These are phyloP conservation scores for Albula glossodonta DNA, from an alignment of 2,113 vertebrate species.

Conservation along the genomic window DNA sequence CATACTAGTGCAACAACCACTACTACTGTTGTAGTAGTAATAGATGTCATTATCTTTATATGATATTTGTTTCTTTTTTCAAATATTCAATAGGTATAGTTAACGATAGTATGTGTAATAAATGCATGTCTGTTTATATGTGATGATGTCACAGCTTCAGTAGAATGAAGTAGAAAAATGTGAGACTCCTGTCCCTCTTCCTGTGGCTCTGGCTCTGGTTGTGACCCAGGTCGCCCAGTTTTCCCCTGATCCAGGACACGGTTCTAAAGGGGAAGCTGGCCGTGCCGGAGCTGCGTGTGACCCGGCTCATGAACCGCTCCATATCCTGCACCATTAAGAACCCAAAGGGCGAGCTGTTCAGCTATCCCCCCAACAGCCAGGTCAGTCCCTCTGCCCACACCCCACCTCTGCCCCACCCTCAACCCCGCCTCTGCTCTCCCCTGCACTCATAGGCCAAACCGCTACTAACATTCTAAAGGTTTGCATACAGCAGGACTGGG, in stretches of 20 bases:
- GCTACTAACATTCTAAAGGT: not conserved
- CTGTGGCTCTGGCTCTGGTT: not conserved
- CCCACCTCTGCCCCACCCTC: not conserved
- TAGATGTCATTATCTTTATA: no score
- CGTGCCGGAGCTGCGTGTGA: slow-evolving; percentile 88
- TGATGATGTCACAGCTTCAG: no score
- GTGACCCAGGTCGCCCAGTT: slow-evolving; percentile 88
- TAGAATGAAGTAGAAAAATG: no score
- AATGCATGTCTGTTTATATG: no score
- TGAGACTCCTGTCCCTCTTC: no score
- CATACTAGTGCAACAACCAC: no score
- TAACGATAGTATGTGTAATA: no score
- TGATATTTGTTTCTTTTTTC: no score
- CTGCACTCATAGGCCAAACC: not conserved
- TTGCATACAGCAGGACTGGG: not conserved
- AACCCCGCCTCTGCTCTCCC: not conserved
- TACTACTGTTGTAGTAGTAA: no score
- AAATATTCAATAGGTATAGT: no score
- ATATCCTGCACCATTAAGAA: slow-evolving; percentile 97
- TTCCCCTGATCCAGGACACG: slow-evolving; percentile 93
- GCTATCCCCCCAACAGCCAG: slow-evolving; percentile 91
- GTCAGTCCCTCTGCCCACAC: slow-evolving; percentile 54
- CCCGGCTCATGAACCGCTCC: slow-evolving; percentile 94
- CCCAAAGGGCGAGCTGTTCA: slow-evolving; percentile 93
- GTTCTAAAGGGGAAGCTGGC: slow-evolving; percentile 92